Evolutionary conservation across 2,888 invertebrate genomes (phyloP), one percentile per base, ranked within the genome.

Genomic region (Mimachlamys varia): DNA sequence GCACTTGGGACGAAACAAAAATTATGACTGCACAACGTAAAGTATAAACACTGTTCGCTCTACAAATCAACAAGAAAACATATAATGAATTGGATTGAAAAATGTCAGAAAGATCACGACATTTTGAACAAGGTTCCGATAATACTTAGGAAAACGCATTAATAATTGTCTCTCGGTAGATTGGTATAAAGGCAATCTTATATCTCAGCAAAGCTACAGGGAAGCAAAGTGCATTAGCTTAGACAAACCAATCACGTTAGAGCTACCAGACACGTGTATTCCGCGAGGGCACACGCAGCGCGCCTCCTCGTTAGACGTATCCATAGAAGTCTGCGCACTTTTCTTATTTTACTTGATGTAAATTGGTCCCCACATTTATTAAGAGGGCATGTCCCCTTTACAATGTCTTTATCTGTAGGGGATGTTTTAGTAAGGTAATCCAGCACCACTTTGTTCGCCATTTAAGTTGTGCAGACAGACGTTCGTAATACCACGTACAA

Each of bases 1-100:
- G 76, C 76, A 76, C 76, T 76, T 76, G 76, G 76, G 76, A 76
- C 76, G 76, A 76, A 76, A 76, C 33, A 76, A 76, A 76, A 76
- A 76, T 27, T 7, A 76, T 76, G 76, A 76, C 76, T 76, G 76
- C 76, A 33, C 76, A 22, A 76, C 76, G 53, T 19, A 53, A 53
- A 53, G 53, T 53, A 53, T 53, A 53, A 53, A 13, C 53, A 53
- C 53, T 53, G 12, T 53, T 53, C 53, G 76, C 76, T 76, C 76
- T 76, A 27, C 33, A 76, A 76, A 76, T 76, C 27, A 76, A 27
- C 76, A 76, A 76, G 76, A 76, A 76, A 76, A 76, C 27, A 76
- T 76, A 76, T 76, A 76, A 76, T 76, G 76, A 27, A 76, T 76
- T 76, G 76, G 76, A 76, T 76, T 27, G 12, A 76, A 76, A 76